Percentiles rank a stretch among this genome's conserved stretches.
Conservation (phyloP, 2,113 vertebrate species). For the Oncorhynchus keta region DNA sequence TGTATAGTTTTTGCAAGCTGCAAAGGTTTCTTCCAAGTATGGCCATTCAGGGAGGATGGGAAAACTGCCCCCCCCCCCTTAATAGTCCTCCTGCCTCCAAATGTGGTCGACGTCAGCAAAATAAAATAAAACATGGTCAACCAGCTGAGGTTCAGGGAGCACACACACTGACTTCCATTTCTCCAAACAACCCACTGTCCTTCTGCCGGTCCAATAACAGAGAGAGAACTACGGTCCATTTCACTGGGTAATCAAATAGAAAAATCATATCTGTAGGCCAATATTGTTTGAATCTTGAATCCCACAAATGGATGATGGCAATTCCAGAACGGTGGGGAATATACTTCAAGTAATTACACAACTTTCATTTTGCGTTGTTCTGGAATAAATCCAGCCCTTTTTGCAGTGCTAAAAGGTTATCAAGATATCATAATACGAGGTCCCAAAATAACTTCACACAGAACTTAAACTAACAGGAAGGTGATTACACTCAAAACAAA, state of each 20-base stretch:
- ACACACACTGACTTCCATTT: background rate
- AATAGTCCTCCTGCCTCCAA: background rate
- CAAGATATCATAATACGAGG: background rate
- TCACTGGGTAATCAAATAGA: too few species aligned
- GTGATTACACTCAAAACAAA: background rate
- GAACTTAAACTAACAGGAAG: constrained; percentile 6
- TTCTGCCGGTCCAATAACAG: too few species aligned
- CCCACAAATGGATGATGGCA: background rate
- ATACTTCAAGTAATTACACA: too few species aligned
- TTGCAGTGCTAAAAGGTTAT: background rate
- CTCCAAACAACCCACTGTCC: background rate
- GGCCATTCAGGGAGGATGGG: background rate
- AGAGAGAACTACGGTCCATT: too few species aligned
- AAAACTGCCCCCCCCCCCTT: too few species aligned
- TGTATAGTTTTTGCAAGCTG: background rate
- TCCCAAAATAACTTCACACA: background rate
- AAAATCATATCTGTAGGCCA: background rate
- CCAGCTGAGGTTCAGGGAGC: background rate
- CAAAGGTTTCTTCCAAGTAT: background rate
- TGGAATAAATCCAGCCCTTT: background rate
- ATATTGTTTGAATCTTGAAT: background rate
- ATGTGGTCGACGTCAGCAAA: background rate
- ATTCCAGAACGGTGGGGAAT: background rate
- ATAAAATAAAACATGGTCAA: background rate
- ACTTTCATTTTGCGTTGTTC: background rate